A percentile compares a stretch with the other conserved stretches of the same genome.
These are phyloP conservation scores for Glaucomys volans DNA, from an alignment of 2,113 vertebrate species.

Conservation along the genomic window DNA sequence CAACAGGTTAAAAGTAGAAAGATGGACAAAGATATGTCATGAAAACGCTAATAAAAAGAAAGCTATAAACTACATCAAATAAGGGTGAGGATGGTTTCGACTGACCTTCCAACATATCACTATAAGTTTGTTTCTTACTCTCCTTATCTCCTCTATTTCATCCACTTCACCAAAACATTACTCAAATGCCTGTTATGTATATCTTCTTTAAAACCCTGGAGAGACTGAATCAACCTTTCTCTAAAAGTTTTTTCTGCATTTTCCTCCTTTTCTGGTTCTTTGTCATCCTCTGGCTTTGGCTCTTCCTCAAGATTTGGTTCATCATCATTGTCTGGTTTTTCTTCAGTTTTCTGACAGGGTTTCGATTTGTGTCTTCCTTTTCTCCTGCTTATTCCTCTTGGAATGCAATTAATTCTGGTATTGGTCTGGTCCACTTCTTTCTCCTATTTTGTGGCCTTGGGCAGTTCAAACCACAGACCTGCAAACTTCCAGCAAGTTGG, in stretches of 20 bases:
- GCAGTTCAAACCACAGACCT: slow-evolving; percentile 47
- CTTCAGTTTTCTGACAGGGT: slow-evolving; percentile 74
- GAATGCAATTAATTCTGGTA: slow-evolving; percentile 55
- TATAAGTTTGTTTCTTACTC: slow-evolving; percentile 76
- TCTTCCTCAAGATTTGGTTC: slow-evolving; percentile 60
- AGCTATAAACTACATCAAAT: slow-evolving; percentile 68
- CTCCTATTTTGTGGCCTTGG: not conserved
- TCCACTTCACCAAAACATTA: slow-evolving; percentile 72
- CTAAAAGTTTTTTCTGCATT: slow-evolving; percentile 63
- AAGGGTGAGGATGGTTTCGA: slow-evolving; percentile 71
- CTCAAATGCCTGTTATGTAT: slow-evolving; percentile 78
- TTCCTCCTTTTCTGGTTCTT: slow-evolving; percentile 47
- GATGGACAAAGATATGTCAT: no score
- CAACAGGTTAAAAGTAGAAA: no score
- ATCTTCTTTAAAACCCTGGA: slow-evolving; percentile 79
- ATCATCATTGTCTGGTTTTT: not conserved
- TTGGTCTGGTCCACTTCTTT: not conserved
- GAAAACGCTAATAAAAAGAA: slow-evolving; percentile 28
- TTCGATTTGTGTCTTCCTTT: slow-evolving; percentile 66
- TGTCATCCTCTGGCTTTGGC: slow-evolving; percentile 69
- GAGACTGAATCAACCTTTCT: slow-evolving; percentile 74
- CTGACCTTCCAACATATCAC: slow-evolving; percentile 77
- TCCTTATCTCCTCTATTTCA: slow-evolving; percentile 75
- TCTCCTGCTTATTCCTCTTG: slow-evolving; percentile 1
- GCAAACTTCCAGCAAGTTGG: slow-evolving; percentile 13